phyloP scores from a whole-genome alignment of 2,888 invertebrate species.

The Electrophaes corylata region DNA sequence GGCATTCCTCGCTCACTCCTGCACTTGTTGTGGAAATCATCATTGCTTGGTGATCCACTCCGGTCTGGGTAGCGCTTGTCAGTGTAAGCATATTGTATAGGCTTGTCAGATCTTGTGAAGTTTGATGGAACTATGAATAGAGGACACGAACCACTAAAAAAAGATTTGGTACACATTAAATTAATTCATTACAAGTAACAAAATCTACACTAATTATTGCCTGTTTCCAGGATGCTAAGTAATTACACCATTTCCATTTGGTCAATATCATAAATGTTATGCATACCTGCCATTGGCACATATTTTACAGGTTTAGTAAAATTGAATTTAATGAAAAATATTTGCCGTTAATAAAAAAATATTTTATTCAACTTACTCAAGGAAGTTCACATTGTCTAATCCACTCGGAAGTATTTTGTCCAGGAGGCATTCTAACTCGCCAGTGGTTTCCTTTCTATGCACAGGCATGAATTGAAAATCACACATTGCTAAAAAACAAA shows the following conservation, averaged over 20 bases:
- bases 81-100: slow-evolving; percentile 69
- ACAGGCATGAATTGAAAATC: slow-evolving; percentile 97
- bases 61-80: slow-evolving; percentile 59
- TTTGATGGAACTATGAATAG: slow-evolving; percentile 90
- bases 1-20: slow-evolving; percentile 66
- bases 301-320: too few relatives aligned
- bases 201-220: not conserved
- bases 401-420: slow-evolving; percentile 86
- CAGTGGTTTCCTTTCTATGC: slow-evolving; percentile 58
- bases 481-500: slow-evolving; percentile 87
- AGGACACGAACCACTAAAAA: slow-evolving; percentile 73
- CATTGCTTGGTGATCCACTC: slow-evolving; percentile 47
- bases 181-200: not conserved
- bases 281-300: too few relatives aligned
- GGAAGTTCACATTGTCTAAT: slow-evolving; percentile 56
- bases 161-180: not conserved
- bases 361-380: slow-evolving; percentile 56
- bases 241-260: too few relatives aligned
- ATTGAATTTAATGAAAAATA: too few relatives aligned
- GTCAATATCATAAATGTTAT: too few relatives aligned
- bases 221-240: not conserved
- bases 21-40: slow-evolving; percentile 60
- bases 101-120: slow-evolving; percentile 90
- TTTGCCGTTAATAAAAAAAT: too few relatives aligned
- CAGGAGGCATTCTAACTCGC: slow-evolving; percentile 84